phyloP scores from a whole-genome alignment of 2,797 vertebrate genomes.

The Anguilla obscura region DNA sequence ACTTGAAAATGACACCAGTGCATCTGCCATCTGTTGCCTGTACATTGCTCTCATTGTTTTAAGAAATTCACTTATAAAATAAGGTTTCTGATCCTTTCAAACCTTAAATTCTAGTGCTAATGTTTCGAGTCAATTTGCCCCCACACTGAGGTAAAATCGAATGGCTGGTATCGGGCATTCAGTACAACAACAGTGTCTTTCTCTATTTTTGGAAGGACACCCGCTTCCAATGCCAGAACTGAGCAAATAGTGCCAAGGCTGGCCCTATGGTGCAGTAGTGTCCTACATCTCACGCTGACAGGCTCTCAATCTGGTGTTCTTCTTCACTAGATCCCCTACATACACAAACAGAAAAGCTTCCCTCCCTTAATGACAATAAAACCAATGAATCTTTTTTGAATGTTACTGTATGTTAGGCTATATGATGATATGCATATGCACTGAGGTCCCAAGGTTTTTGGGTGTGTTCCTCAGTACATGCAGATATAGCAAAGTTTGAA shows the following conservation, averaged over 20 bases:
- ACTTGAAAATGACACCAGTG: not conserved
- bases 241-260: not conserved
- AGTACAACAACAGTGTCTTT: slow-evolving; percentile 10
- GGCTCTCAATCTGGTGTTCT: not conserved
- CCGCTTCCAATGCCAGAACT: not conserved
- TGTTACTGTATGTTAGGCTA: not conserved
- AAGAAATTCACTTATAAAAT: not conserved
- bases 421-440: not conserved
- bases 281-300: slow-evolving; percentile 2
- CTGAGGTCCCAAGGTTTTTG: not conserved
- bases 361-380: not conserved
- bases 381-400: not conserved
- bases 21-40: not conserved
- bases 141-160: not conserved
- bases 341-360: not conserved
- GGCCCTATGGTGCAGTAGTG: not conserved
- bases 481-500: not conserved
- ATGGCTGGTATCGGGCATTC: not conserved
- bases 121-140: not conserved
- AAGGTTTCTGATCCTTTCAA: not conserved
- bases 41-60: not conserved
- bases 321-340: not conserved
- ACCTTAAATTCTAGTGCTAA: not conserved
- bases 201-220: slow-evolving; percentile 19
- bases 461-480: not conserved